Evolutionary conservation across 2,113 vertebrate genomes (phyloP), one percentile per base, ranked within the genome.

Genomic region (Anguilla rostrata): DNA sequence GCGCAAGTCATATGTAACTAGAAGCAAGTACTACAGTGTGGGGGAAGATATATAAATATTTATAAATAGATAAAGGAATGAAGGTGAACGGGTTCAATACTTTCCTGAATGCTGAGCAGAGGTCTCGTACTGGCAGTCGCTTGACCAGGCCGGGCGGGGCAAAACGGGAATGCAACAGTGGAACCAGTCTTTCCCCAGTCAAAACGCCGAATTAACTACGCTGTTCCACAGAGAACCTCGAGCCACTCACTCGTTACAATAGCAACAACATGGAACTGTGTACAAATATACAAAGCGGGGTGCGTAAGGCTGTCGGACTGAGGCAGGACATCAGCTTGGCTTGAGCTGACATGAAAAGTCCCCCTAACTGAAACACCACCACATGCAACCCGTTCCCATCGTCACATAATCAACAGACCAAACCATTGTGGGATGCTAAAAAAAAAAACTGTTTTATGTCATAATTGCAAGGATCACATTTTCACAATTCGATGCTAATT

Each of bases 261-360:
- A 75, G 71, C 20, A 75, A 29, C 8, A 34, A 34, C n/a, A 75
- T 3, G 26, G 71, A 75, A 12, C 11, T 75, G 71, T 75, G 60
- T 75, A 75, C 71, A 75, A 75, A 75, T 22, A 75, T 75, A 75
- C n/a, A 75, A n/a, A 75, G 71, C 34, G 71, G 60, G 60, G 22
- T 26, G 26, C 3, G 22, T 66, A 66, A 75, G n/a, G 71, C n/a
- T 75, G 71, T 34, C 26, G 7, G 71, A 75, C 71, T 34, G 71
- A 75, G 71, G 71, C 29, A 2, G 8, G 71, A 75, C 26, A 75
- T 75, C n/a, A 75, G 71, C 71, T 12, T 34, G 71, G 11, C 71
- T 75, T 34, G 8, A n/a, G 71, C n/a, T 11, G 26, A 26, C 22
- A 75, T 34, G 11, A 75, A 9, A 34, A 29, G 11, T 3, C 26